A percentile compares a stretch with the other conserved stretches of the same genome.
Evolutionary conservation across 2,888 invertebrate genomes (phyloP).

Genomic region (Empis livida): DNA sequence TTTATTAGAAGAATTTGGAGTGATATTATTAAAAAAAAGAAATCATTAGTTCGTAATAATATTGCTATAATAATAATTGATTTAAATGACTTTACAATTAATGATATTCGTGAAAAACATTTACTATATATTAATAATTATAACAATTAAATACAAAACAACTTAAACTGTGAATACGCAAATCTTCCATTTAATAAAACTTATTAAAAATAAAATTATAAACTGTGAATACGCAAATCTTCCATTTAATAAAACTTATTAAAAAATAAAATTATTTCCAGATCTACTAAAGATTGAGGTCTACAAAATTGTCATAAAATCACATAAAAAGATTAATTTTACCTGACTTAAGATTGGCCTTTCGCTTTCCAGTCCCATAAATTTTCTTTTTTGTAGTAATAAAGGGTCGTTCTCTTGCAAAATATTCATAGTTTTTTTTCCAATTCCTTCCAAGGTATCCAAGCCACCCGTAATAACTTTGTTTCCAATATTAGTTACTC

Average conservation of each 20-base stretch:
- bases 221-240: too few relatives aligned
- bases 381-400: conserved; percentile 50
- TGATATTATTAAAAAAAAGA: conserved; percentile 31
- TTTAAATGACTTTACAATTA: conserved; percentile 19
- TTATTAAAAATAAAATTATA: too few relatives aligned
- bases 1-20: conserved; percentile 49
- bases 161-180: too few relatives aligned
- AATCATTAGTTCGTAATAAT: conserved; percentile 18
- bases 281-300: too few relatives aligned
- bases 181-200: too few relatives aligned
- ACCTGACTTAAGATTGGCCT: conserved; percentile 28
- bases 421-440: conserved; percentile 90
- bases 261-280: too few relatives aligned
- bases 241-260: too few relatives aligned
- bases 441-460: conserved; percentile 83
- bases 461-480: conserved; percentile 68
- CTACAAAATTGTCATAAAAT: too few relatives aligned
- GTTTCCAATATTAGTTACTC: conserved; percentile 37
- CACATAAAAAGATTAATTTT: too few relatives aligned
- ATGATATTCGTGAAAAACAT: conserved; percentile 21
- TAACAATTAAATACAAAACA: too few relatives aligned
- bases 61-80: conserved; percentile 22
- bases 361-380: conserved; percentile 33
- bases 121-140: too few relatives aligned
- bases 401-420: conserved; percentile 87